Percentiles rank a stretch among this genome's conserved stretches.
Evolutionary conservation across 2,888 invertebrate species (phyloP).

Genomic region (Meiosimyza platycephala): DNA sequence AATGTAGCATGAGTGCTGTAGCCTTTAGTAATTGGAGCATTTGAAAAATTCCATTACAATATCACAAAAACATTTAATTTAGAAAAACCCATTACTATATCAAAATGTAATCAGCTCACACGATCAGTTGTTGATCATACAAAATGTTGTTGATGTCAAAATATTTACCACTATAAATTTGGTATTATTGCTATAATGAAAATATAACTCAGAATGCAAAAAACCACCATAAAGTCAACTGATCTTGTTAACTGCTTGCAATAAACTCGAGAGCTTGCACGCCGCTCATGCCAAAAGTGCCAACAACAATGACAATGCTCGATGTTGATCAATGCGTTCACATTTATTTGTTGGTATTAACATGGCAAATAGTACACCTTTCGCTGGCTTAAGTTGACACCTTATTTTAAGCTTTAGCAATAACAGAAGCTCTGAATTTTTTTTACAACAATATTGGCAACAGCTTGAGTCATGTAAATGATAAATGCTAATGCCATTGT

Average conservation of each 20-base stretch:
- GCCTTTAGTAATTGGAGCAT: too few relatives aligned
- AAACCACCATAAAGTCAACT: too few relatives aligned
- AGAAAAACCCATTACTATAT: neutral
- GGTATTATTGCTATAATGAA: constrained; percentile 20
- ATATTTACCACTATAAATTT: constrained; percentile 40
- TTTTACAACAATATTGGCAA: neutral
- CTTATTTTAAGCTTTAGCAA: constrained; percentile 48
- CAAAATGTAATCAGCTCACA: constrained; percentile 19
- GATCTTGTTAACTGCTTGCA: too few relatives aligned
- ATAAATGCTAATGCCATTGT: constrained; percentile 64
- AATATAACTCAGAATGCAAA: neutral
- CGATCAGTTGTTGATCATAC: constrained; percentile 8
- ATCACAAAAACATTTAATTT: too few relatives aligned
- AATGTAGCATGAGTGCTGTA: too few relatives aligned
- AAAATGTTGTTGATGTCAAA: constrained; percentile 38
- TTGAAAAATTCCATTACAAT: too few relatives aligned
- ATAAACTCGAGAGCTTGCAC: too few relatives aligned
- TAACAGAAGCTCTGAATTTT: neutral
- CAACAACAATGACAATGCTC: neutral
- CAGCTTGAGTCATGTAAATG: constrained; percentile 44
- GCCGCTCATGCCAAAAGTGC: too few relatives aligned
- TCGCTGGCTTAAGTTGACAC: constrained; percentile 64
- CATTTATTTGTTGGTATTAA: constrained; percentile 55
- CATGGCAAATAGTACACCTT: constrained; percentile 49
- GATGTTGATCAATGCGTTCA: constrained; percentile 34